Conservation (phyloP, 2,113 vertebrate species). For the Sisor rabdophorus region DNA sequence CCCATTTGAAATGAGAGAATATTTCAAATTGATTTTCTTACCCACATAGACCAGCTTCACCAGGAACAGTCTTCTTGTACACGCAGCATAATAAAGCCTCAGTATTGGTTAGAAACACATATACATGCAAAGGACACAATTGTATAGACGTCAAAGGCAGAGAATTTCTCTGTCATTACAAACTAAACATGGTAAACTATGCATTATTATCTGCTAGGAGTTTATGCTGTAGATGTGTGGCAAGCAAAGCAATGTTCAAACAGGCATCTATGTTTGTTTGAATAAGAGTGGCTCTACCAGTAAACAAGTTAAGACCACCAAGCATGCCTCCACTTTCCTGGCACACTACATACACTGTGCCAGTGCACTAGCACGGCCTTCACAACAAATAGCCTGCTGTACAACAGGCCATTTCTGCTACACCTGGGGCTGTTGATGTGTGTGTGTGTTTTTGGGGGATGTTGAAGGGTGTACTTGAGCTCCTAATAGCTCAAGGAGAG, state of each 20-base stretch:
- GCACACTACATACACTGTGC: slow-evolving; percentile 7
- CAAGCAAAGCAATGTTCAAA: slow-evolving; percentile 53
- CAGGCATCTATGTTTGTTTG: slow-evolving; percentile 64
- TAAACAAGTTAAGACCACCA: slow-evolving; percentile 73
- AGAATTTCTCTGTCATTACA: no score
- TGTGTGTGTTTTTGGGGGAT: slow-evolving; percentile 8
- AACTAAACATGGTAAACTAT: no score
- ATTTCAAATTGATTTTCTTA: slow-evolving; percentile 34
- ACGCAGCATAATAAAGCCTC: slow-evolving; percentile 10
- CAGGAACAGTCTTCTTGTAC: slow-evolving; percentile 8
- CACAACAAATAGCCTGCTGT: slow-evolving; percentile 3
- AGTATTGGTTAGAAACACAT: slow-evolving; percentile 12
- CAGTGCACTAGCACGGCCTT: neutral
- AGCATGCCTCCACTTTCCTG: slow-evolving; percentile 48
- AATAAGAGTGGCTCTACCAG: slow-evolving; percentile 58
- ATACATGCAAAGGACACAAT: slow-evolving; percentile 20
- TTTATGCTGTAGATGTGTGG: slow-evolving; percentile 58
- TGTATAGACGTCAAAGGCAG: neutral
- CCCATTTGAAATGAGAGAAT: slow-evolving; percentile 31
- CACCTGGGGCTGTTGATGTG: slow-evolving; percentile 7
- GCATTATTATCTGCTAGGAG: slow-evolving; percentile 32
- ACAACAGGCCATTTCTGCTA: neutral
- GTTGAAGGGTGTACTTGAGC: slow-evolving; percentile 33
- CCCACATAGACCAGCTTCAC: slow-evolving; percentile 15
- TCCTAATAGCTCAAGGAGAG: slow-evolving; percentile 58